phyloP scores from a whole-genome alignment of 2,888 invertebrate genomes.

The Gnatocerus cornutus region DNA sequence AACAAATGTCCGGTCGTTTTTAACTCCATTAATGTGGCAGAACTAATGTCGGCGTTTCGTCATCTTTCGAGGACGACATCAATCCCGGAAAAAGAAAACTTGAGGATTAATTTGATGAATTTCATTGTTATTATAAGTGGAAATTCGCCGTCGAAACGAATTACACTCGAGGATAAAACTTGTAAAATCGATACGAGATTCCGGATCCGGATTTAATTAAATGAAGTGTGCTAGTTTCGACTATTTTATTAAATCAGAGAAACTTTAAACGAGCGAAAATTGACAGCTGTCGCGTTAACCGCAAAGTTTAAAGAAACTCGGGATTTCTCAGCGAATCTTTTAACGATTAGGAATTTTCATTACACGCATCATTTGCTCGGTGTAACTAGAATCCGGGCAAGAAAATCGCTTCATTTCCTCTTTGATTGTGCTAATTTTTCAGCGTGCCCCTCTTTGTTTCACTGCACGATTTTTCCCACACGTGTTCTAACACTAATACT shows the following conservation, averaged over 20 bases:
- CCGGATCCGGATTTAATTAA: neutral
- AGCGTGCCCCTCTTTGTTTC: neutral
- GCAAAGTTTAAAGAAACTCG: neutral
- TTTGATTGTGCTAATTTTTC: neutral
- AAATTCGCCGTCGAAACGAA: too few species aligned
- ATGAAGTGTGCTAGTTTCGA: neutral
- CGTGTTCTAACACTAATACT: too few species aligned
- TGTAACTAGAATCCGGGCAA: constrained; percentile 1
- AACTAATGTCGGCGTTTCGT: constrained; percentile 38
- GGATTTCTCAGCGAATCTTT: neutral
- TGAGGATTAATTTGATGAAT: constrained; percentile 4
- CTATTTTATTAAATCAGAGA: constrained; percentile 6
- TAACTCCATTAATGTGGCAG: constrained; percentile 41
- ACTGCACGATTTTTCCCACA: too few species aligned
- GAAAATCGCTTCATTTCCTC: constrained; percentile 4
- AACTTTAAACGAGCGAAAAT: neutral
- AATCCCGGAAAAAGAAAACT: neutral
- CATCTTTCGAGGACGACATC: constrained; percentile 14
- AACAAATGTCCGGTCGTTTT: constrained; percentile 43
- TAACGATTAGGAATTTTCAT: constrained; percentile 15
- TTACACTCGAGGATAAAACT: too few species aligned
- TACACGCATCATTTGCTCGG: constrained; percentile 5
- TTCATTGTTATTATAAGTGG: constrained; percentile 2
- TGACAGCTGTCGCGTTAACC: constrained; percentile 8
- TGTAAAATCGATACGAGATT: too few species aligned